phyloP scores from a whole-genome alignment of 2,888 invertebrate species.

The Calephelis perditalis region DNA sequence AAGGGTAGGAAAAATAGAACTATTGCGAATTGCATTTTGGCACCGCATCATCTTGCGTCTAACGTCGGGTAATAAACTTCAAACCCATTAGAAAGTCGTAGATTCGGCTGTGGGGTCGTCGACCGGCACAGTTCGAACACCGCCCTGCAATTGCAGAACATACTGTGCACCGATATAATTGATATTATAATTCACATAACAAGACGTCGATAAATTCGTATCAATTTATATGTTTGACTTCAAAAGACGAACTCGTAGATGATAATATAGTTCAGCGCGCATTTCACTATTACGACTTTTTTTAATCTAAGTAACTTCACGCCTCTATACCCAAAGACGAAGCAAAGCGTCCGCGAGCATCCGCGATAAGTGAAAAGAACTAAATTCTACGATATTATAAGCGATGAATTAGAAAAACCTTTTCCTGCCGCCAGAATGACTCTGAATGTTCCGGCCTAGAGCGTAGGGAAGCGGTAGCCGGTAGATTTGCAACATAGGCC shows the following conservation, averaged over 20 bases:
- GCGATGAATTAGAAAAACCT: too few species aligned
- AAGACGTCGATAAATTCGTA: slow-evolving; percentile 23
- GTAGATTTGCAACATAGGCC: too few species aligned
- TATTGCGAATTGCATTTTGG: slow-evolving; percentile 36
- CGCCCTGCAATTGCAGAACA: slow-evolving; percentile 53
- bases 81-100: slow-evolving; percentile 70
- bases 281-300: too few species aligned
- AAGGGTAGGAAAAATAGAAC: neutral
- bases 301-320: too few species aligned
- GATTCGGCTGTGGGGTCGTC: slow-evolving; percentile 57
- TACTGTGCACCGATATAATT: slow-evolving; percentile 41
- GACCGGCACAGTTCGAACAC: slow-evolving; percentile 56
- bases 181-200: slow-evolving; percentile 34
- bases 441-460: too few species aligned
- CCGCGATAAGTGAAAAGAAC: too few species aligned
- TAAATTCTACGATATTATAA: too few species aligned
- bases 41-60: slow-evolving; percentile 45
- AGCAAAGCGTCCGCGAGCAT: too few species aligned
- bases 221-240: slow-evolving; percentile 19
- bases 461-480: too few species aligned
- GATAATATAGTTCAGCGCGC: neutral
- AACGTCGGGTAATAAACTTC: slow-evolving; percentile 46
- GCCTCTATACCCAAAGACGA: too few species aligned
- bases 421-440: too few species aligned
- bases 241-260: neutral